Conservation (phyloP, 2,888 invertebrate species). For the Sinotaia quadrata region DNA sequence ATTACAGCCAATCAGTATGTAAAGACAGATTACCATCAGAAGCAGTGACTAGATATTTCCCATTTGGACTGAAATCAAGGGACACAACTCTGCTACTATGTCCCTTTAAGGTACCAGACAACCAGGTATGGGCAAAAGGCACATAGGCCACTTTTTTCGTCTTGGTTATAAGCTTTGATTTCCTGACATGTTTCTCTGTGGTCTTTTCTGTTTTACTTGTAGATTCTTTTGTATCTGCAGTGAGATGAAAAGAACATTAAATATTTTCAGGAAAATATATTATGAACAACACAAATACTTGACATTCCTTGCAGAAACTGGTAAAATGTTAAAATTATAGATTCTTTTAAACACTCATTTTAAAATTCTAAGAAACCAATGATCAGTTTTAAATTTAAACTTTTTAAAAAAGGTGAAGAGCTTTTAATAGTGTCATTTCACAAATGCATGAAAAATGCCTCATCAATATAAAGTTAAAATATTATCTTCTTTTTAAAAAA, state of each 20-base stretch:
- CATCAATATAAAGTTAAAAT: no score
- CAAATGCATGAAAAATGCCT: no score
- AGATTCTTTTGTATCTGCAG: constrained; percentile 19
- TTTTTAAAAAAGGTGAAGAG: no score
- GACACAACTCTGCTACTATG: constrained; percentile 83
- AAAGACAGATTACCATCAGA: constrained; percentile 81
- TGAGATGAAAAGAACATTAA: neutral
- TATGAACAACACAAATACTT: neutral
- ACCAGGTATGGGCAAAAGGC: constrained; percentile 82
- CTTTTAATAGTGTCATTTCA: no score
- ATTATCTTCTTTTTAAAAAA: no score
- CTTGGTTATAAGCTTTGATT: constrained; percentile 28
- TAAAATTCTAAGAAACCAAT: no score
- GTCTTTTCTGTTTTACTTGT: constrained; percentile 22
- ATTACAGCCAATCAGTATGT: neutral
- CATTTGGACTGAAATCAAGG: constrained; percentile 87
- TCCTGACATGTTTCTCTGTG: constrained; percentile 34
- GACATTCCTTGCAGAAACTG: no score
- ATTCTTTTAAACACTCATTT: no score
- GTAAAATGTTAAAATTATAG: no score
- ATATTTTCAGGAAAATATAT: neutral
- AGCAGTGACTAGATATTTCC: constrained; percentile 87
- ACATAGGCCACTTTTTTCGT: constrained; percentile 46
- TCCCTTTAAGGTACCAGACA: constrained; percentile 85
- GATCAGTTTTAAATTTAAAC: no score